Conservation (phyloP, 2,797 vertebrate species). For the Propithecus deckenii region DNA sequence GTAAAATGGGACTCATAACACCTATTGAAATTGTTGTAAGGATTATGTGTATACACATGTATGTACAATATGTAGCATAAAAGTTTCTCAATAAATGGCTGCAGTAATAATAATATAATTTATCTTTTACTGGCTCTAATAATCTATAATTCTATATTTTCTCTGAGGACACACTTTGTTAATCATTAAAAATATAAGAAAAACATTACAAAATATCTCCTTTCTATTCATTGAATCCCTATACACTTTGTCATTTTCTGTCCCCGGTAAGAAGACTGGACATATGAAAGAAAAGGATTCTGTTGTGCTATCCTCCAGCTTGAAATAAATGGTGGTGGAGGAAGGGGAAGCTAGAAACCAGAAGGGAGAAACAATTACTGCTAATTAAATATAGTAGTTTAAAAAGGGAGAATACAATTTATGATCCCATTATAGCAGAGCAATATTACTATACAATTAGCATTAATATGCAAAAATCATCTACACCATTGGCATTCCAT, state of each 20-base stretch:
- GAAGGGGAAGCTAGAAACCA: neutral
- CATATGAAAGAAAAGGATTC: neutral
- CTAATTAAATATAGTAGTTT: slow-evolving; percentile 65
- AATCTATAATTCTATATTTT: neutral
- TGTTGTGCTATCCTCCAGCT: slow-evolving; percentile 38
- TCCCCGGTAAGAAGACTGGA: neutral
- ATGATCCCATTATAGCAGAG: slow-evolving; percentile 19
- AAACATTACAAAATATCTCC: neutral
- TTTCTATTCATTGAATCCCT: neutral
- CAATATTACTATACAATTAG: slow-evolving; percentile 58
- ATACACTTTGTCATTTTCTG: neutral
- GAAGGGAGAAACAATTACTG: slow-evolving; percentile 38
- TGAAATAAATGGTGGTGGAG: slow-evolving; percentile 35
- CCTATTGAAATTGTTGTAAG: neutral
- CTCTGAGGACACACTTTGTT: neutral
- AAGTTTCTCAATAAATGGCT: neutral
- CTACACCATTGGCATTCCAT: slow-evolving; percentile 68
- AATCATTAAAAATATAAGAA: neutral
- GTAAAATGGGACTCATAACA: neutral
- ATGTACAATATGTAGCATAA: neutral
- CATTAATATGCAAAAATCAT: slow-evolving; percentile 64
- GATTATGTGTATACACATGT: neutral
- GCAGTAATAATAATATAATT: neutral
- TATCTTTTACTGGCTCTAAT: neutral
- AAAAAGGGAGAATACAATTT: slow-evolving; percentile 56